Conservation (phyloP, 2,888 invertebrate species). For the Ctenicera cuprea region DNA sequence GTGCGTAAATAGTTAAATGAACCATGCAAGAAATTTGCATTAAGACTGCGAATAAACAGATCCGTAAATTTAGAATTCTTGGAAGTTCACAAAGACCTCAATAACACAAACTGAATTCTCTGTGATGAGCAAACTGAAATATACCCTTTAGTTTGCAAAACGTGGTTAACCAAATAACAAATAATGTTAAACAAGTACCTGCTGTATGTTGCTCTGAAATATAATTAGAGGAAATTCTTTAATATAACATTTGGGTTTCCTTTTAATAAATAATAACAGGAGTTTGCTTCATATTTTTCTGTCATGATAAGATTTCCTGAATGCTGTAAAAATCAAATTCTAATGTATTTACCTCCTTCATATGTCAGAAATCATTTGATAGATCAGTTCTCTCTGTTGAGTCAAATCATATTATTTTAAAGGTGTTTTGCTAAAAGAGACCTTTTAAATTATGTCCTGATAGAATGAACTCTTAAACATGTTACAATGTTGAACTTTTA, state of each 20-base stretch:
- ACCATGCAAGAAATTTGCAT: slow-evolving; percentile 20
- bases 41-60: neutral
- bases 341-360: too few species aligned
- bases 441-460: too few species aligned
- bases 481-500: too few species aligned
- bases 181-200: neutral
- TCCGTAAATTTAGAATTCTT: slow-evolving; percentile 6
- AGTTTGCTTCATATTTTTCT: too few species aligned
- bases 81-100: neutral
- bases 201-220: neutral
- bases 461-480: too few species aligned
- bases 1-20: slow-evolving; percentile 37
- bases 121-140: neutral
- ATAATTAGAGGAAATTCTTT: neutral
- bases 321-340: too few species aligned
- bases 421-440: too few species aligned
- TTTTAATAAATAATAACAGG: too few species aligned
- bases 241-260: neutral
- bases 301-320: too few species aligned
- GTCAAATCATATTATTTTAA: too few species aligned
- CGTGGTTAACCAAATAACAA: neutral
- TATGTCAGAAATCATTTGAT: too few species aligned
- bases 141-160: neutral
- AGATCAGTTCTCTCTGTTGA: too few species aligned
- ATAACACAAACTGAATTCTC: slow-evolving; percentile 7